Conservation (phyloP, 2,888 invertebrate genomes). For the Oscheius myriophilus region DNA sequence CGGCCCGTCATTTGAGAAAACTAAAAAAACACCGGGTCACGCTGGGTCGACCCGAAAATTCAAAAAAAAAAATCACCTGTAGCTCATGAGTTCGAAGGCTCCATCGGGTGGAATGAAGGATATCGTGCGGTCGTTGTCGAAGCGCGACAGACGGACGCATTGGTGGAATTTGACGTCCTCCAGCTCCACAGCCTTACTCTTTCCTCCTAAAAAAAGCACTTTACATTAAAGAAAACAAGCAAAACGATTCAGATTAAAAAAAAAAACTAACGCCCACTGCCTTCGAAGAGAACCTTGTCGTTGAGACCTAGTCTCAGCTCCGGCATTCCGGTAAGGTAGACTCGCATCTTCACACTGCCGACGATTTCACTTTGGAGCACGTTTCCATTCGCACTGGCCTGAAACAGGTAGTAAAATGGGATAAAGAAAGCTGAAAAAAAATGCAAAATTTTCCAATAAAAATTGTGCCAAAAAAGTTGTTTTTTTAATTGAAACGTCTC, state of each 20-base stretch:
- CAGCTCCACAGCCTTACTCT: constrained; percentile 92
- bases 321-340: constrained; percentile 97
- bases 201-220: constrained; percentile 34
- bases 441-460: too few species aligned
- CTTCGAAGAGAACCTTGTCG: constrained; percentile 95
- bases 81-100: constrained; percentile 90
- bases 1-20: too few species aligned
- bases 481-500: constrained; percentile 1
- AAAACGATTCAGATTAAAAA: background rate
- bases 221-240: background rate
- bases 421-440: too few species aligned
- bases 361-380: constrained; percentile 96
- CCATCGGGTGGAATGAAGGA: constrained; percentile 96
- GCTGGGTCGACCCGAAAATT: background rate
- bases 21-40: too few species aligned
- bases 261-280: constrained; percentile 81
- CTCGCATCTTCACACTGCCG: constrained; percentile 97
- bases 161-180: constrained; percentile 99
- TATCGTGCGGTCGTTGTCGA: constrained; percentile 95
- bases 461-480: constrained; percentile 5
- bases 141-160: constrained; percentile 92
- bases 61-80: constrained; percentile 32
- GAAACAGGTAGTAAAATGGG: constrained; percentile 28
- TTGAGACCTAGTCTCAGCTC: constrained; percentile 93
- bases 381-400: constrained; percentile 93